Evolutionary conservation across 2,797 vertebrate genomes (phyloP), one percentile per base, ranked within the genome.

Genomic region (Tokudaia tokunoshimensis): DNA sequence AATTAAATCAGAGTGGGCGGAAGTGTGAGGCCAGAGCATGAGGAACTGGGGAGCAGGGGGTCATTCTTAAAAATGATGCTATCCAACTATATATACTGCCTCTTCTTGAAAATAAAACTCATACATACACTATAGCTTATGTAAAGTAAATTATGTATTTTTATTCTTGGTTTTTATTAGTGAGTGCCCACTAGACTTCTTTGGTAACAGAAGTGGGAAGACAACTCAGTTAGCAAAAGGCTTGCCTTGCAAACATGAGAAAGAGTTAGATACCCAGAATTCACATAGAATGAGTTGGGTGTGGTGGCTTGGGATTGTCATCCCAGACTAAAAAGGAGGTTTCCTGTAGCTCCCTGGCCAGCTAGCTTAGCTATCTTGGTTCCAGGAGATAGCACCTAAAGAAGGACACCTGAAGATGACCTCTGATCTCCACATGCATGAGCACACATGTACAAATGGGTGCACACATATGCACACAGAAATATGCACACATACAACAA

Each of bases 1-100:
- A 98, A 98, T 99, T 97, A 97, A 98, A 97, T 98, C 97, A 97
- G 93, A 95, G 97, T 97, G 97, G 97, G 97, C 89, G 97, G 96
- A 97, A 98, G 95, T 19, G 97, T 96, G 97, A 97, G 89, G 93
- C 97, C 44, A 47, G 86, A 95, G 97, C 92, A 91, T 94, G 85
- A 98, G 92, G 97, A 96, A 98, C 52, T 90, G 26, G 24, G 13
- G 52, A 2, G 4, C 13, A 24, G 13, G 52, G 4, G 9, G 13
- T 91, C 76, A 55, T 70, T 55, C 76, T 91, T 70, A 7, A 97
- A 97, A 97, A 96, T 89, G 95, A 94, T 91, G 94, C 97, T 95
- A 84, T 94, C 89, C 74, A 37, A 89, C 80, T 93, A 44, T 3
- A 34, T 85, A 89, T 84, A 90, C 88, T 85, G 92, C 87, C 82